Evolutionary conservation across 2,113 vertebrate species (phyloP).

Genomic region (Polypterus bichir): DNA sequence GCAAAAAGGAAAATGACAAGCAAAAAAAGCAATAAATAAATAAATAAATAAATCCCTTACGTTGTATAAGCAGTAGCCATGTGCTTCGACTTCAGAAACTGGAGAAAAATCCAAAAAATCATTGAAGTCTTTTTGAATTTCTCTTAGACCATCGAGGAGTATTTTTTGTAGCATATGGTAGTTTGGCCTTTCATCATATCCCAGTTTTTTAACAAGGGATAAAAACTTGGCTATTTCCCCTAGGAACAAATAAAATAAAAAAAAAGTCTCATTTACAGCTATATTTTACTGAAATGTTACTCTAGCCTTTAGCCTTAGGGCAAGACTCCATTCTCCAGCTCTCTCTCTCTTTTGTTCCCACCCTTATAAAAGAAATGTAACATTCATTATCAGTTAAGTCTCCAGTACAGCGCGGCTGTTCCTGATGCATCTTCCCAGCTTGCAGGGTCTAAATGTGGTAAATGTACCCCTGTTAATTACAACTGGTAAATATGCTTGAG

Average conservation of each 20-base stretch:
- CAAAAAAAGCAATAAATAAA: constrained; percentile 25
- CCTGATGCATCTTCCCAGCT: too few species aligned
- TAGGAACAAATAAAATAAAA: constrained; percentile 27
- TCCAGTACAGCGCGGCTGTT: too few species aligned
- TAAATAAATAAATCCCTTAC: constrained; percentile 20
- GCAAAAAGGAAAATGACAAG: constrained; percentile 28
- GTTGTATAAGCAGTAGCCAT: constrained; percentile 12
- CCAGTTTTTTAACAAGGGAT: constrained; percentile 43
- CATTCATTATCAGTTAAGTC: too few species aligned
- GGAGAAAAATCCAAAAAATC: constrained; percentile 52
- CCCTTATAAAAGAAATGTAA: background rate
- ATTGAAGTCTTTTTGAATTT: constrained; percentile 21
- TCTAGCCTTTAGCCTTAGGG: constrained; percentile 6
- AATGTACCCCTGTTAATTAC: too few species aligned
- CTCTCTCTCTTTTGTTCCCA: background rate
- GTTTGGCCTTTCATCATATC: constrained; percentile 70
- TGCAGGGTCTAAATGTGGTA: too few species aligned
- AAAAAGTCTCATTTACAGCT: background rate
- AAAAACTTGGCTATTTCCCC: constrained; percentile 69
- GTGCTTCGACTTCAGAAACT: constrained; percentile 7
- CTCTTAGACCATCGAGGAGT: constrained; percentile 39
- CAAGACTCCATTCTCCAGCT: background rate
- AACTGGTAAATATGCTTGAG: too few species aligned
- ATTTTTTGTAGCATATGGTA: constrained; percentile 62
- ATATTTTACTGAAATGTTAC: constrained; percentile 24